Evolutionary conservation across 2,113 vertebrate species (phyloP).

Genomic region (Platycercus adscitus): DNA sequence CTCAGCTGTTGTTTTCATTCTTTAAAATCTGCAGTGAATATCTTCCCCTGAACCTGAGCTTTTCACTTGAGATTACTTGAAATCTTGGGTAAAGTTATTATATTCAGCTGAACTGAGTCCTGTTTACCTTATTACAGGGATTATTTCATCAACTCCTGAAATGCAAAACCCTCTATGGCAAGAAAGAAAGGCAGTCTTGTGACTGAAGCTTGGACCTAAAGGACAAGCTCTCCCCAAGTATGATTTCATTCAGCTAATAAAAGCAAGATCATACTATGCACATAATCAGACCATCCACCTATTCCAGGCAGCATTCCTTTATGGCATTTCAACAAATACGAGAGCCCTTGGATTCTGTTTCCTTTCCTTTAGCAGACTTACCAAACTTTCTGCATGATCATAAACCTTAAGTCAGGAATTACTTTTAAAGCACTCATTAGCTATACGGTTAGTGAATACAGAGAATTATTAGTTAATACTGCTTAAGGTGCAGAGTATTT

Average conservation of each 20-base stretch:
- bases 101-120: not conserved
- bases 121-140: not conserved
- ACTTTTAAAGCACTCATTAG: not conserved
- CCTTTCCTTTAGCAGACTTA: not conserved
- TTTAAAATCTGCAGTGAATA: not conserved
- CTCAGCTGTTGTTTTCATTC: constrained; percentile 10
- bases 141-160: not conserved
- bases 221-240: not conserved
- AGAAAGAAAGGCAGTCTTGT: constrained; percentile 1
- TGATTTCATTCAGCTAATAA: constrained; percentile 22
- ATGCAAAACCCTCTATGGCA: not conserved
- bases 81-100: not conserved
- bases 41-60: not conserved
- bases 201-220: not conserved
- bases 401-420: not conserved
- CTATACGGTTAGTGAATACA: not conserved
- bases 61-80: not conserved
- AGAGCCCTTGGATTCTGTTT: not conserved
- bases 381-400: not conserved
- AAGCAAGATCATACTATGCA: not conserved
- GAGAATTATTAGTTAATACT: not conserved
- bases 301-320: not conserved
- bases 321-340: not conserved
- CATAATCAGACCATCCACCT: not conserved
- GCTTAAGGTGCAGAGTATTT: not conserved